phyloP scores from a whole-genome alignment of 2,113 vertebrate genomes.

The Boleophthalmus pectinirostris region DNA sequence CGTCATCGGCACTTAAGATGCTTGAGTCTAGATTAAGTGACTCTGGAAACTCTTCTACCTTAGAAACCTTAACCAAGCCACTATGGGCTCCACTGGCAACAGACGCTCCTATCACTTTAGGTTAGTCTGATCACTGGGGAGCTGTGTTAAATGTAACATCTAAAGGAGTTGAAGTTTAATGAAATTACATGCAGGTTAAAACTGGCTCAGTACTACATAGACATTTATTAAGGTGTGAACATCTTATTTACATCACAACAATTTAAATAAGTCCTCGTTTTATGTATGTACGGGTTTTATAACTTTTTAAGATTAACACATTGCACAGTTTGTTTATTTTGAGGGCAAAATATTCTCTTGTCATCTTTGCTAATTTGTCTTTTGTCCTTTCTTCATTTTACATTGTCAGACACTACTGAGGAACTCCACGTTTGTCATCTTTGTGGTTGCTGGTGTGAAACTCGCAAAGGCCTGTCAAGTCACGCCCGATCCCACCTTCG shows the following conservation, averaged over 20 bases:
- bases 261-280: neutral
- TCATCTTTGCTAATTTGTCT: neutral
- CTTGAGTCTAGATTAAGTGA: conserved; percentile 29
- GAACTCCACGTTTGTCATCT: conserved; percentile 86
- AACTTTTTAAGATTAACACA: neutral
- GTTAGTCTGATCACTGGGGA: conserved; percentile 73
- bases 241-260: neutral
- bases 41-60: conserved; percentile 41
- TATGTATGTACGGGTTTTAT: neutral
- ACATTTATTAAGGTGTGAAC: neutral
- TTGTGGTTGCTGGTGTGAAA: conserved; percentile 91
- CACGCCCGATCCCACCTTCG: conserved; percentile 87
- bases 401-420: conserved; percentile 75
- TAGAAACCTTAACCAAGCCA: conserved; percentile 64
- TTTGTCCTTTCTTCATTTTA: conserved; percentile 23
- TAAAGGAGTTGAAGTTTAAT: neutral
- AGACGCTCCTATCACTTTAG: conserved; percentile 88
- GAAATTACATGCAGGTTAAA: neutral
- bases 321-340: neutral
- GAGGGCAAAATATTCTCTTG: neutral
- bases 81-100: conserved; percentile 83
- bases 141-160: neutral
- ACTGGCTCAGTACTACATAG: neutral
- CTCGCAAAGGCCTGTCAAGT: conserved; percentile 85
- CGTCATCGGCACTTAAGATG: conserved; percentile 26